Base-by-base conservation (phyloP, 2,113 vertebrate genomes). In the Hydropotes inermis region DNA sequence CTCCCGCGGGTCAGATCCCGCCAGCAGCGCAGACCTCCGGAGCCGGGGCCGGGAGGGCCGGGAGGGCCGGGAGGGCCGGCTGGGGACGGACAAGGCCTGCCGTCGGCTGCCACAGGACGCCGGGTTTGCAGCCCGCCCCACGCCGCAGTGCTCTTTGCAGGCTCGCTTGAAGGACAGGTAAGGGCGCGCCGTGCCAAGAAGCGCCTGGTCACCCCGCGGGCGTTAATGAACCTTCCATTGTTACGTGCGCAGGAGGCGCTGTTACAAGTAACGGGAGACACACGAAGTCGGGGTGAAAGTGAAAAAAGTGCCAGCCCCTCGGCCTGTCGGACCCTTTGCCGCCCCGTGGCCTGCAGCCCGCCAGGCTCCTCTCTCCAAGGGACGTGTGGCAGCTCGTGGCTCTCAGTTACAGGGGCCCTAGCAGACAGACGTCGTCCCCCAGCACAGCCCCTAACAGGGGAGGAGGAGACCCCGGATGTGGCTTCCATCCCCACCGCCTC, bases 301-400 rank as follows among this genome's bases (percentile, higher is more conserved):
- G 36, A 12, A 3, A 70, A 39, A 2, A 25, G 36, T 8, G 1
- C 6, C 36, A 3, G 36, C 6, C 11, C 70, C 70, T 39, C 70
- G 5, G 10, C 13, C 36, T 7, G 36, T 1, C 36, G 2, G 1
- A 7, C n/a, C 6, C 67, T 23, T 0, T 39, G 36, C 67, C 10
- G 21, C 67, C 36, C 36, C 36, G 0, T 25, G 67, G 67, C 3
- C 11, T 14, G 21, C 67, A 13, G 36, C 36, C 19, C 36, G 5
- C 36, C 36, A 13, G 36, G 70, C 70, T 13, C 67, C 36, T 6
- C 36, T 13, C 36, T 25, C 21, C 36, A 0, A 1, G 67, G 36
- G 36, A 21, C 11, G 10, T 2, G 64, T 0, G 64, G n/a, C 64
- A 36, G n/a, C 67, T 23, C n/a, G n/a, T 3, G 67, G 19, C 67